Conservation (phyloP, 1,140 invertebrate genomes). For the Leptinotarsa undecemlineata region DNA sequence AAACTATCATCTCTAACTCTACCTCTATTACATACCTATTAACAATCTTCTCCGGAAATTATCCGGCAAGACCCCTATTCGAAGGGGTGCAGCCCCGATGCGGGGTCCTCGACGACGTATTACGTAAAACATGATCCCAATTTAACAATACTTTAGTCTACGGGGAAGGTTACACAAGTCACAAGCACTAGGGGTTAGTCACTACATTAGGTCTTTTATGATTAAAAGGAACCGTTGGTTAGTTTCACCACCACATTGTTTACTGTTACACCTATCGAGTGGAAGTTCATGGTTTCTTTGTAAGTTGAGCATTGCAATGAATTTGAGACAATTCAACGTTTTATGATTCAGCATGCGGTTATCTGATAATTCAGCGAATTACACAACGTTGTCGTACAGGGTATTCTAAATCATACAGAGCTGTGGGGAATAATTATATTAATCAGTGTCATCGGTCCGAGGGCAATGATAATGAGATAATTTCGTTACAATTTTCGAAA, state of each 20-base stretch:
- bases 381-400: too few relatives aligned
- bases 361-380: too few relatives aligned
- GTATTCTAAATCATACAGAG: too few relatives aligned
- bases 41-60: conserved; percentile 29
- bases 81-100: conserved; percentile 15
- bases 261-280: not conserved
- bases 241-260: not conserved
- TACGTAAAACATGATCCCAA: conserved; percentile 25
- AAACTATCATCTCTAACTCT: not conserved
- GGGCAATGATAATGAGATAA: too few relatives aligned
- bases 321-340: too few relatives aligned
- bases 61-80: conserved; percentile 19
- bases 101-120: conserved; percentile 22
- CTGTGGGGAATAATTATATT: too few relatives aligned
- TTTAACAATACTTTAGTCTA: conserved; percentile 1
- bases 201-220: conserved; percentile 2
- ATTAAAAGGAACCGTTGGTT: not conserved
- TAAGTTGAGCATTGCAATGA: conserved; percentile 1
- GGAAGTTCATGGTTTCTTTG: not conserved
- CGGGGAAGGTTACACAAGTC: not conserved
- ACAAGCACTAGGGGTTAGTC: conserved; percentile 22
- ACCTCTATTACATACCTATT: conserved; percentile 28
- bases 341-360: too few relatives aligned
- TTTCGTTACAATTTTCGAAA: too few relatives aligned
- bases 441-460: too few relatives aligned